These are phyloP conservation scores for Exocentrus adspersus DNA, from an alignment of 2,888 invertebrate genomes.

Conservation along the genomic window DNA sequence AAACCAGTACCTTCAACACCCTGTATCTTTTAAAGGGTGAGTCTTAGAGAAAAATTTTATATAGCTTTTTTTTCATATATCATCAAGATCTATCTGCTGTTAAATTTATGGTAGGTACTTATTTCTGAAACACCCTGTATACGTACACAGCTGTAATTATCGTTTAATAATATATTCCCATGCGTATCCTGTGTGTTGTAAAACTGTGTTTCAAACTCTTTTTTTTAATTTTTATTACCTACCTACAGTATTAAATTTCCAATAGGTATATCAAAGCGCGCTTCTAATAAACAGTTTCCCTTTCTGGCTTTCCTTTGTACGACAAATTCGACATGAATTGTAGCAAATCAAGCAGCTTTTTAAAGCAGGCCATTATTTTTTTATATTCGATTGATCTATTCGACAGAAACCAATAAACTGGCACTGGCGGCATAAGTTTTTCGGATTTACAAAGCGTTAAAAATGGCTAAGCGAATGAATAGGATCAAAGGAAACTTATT, in stretches of 20 bases:
- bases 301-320: background rate
- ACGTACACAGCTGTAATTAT: no score
- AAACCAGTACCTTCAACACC: no score
- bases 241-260: background rate
- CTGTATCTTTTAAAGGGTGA: no score
- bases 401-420: conserved; percentile 36
- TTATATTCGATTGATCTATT: conserved; percentile 30
- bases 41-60: no score
- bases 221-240: background rate
- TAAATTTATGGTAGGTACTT: no score
- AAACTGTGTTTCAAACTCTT: no score
- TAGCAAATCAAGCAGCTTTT: background rate
- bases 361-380: conserved; percentile 7
- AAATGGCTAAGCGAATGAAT: conserved; percentile 42
- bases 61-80: no score
- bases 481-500: conserved; percentile 45
- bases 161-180: no score
- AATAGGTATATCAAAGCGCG: background rate
- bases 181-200: no score
- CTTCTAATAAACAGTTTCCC: background rate
- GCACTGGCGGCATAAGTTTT: conserved; percentile 34
- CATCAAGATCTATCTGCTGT: no score
- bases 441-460: conserved; percentile 35
- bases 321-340: background rate
- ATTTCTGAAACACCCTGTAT: no score